Evolutionary conservation across 2,888 invertebrate genomes (phyloP).

Genomic region (Melanophora roralis): DNA sequence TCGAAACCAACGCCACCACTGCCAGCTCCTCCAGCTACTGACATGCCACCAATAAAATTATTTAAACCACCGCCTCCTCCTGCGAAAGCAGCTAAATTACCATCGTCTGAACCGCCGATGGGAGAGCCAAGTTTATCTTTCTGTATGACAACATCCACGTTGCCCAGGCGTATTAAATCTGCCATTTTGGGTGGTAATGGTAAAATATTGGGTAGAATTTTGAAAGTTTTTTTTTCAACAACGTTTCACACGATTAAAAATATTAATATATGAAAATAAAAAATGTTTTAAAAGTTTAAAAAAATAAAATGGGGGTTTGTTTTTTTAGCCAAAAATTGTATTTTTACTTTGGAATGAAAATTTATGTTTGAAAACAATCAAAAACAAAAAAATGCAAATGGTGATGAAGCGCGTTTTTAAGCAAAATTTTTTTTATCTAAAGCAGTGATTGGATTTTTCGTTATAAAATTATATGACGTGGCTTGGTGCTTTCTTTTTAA

Average conservation of each 20-base stretch:
- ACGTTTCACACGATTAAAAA: slow-evolving; percentile 1
- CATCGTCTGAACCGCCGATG: slow-evolving; percentile 91
- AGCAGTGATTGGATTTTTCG: slow-evolving; percentile 7
- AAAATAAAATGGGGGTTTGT: no score
- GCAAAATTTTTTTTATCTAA: not conserved
- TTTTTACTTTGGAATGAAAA: not conserved
- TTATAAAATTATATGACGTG: slow-evolving; percentile 21
- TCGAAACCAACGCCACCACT: slow-evolving; percentile 78
- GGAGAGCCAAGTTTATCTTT: slow-evolving; percentile 89
- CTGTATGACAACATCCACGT: slow-evolving; percentile 81
- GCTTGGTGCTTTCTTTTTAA: not conserved
- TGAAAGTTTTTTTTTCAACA: slow-evolving; percentile 53
- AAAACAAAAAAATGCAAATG: slow-evolving; percentile 14
- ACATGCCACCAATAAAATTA: slow-evolving; percentile 74
- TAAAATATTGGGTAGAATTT: slow-evolving; percentile 62
- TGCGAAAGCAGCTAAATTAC: slow-evolving; percentile 78
- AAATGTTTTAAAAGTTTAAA: no score
- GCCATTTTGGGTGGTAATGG: slow-evolving; percentile 78
- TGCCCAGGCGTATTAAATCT: slow-evolving; percentile 84
- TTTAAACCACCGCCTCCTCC: slow-evolving; percentile 64
- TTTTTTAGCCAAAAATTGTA: no score
- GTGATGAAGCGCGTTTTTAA: slow-evolving; percentile 28
- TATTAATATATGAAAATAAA: no score
- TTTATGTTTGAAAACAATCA: not conserved
- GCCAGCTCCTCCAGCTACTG: slow-evolving; percentile 72